These are phyloP conservation scores for Notolepis coatsorum DNA, from an alignment of 2,797 vertebrate genomes.

Conservation along the genomic window DNA sequence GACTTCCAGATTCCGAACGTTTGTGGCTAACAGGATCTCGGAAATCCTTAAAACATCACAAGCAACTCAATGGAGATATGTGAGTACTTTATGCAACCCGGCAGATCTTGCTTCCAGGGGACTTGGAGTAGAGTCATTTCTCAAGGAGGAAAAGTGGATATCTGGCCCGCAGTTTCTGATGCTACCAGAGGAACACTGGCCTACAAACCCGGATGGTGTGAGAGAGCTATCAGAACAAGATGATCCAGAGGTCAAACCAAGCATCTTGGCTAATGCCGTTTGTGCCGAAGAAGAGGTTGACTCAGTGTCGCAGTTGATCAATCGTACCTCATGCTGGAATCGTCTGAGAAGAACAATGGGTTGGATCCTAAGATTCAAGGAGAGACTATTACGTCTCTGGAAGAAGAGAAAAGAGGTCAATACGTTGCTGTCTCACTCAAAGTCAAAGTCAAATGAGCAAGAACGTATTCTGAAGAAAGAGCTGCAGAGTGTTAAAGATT, in stretches of 20 bases:
- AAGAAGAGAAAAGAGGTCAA: constrained; percentile 12
- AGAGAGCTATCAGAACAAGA: background rate
- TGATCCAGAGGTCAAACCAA: constrained; percentile 24
- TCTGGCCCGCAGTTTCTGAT: constrained; percentile 13
- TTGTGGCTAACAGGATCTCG: constrained; percentile 12
- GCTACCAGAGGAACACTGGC: background rate
- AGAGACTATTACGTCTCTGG: background rate
- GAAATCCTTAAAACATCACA: constrained; percentile 14
- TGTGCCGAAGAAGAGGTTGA: background rate
- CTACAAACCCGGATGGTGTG: background rate
- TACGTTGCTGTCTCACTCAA: background rate
- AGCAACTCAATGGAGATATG: constrained; percentile 20
- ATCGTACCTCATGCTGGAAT: constrained; percentile 11
- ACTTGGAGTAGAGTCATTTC: background rate
- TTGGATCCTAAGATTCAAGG: too few species aligned
- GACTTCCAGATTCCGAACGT: constrained; percentile 11
- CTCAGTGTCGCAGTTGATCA: background rate
- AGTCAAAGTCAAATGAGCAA: background rate
- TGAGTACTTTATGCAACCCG: constrained; percentile 16
- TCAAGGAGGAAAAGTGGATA: constrained; percentile 6
- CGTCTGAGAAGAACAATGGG: too few species aligned
- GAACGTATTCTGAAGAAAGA: background rate
- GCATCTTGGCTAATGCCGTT: background rate
- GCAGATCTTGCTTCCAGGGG: constrained; percentile 15
- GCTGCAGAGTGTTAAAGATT: background rate